Conservation (phyloP, 2,888 invertebrate genomes). For the Trichacis sp. region DNA sequence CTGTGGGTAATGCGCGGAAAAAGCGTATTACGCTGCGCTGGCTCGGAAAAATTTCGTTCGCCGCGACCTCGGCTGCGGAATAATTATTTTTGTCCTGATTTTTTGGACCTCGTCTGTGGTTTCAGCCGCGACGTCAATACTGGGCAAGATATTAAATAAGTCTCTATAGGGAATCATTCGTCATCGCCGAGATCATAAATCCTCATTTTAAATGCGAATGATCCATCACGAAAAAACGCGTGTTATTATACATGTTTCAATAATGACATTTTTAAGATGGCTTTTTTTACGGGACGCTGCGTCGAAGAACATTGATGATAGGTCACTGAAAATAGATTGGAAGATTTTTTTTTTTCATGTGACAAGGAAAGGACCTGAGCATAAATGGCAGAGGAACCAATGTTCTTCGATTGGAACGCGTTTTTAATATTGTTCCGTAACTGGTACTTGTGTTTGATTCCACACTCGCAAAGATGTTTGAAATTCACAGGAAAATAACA, state of each 20-base stretch:
- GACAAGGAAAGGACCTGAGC: not conserved
- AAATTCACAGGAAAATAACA: too few species aligned
- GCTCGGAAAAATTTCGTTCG: conserved; percentile 1
- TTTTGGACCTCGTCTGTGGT: not conserved
- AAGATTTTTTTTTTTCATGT: conserved; percentile 11
- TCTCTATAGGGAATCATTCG: not conserved
- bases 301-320: conserved; percentile 20
- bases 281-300: conserved; percentile 14
- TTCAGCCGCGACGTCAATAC: not conserved
- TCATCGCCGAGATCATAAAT: conserved; percentile 23
- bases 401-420: too few species aligned
- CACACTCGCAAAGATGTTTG: too few species aligned
- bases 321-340: conserved; percentile 28
- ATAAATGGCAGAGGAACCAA: too few species aligned
- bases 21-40: conserved; percentile 9
- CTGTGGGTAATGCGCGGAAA: conserved; percentile 4
- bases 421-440: too few species aligned
- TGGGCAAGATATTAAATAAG: not conserved
- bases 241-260: conserved; percentile 39
- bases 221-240: not conserved
- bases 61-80: not conserved
- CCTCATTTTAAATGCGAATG: conserved; percentile 19
- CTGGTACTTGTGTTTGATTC: too few species aligned
- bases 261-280: conserved; percentile 18
- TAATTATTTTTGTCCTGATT: not conserved